Conservation (phyloP, 2,113 vertebrate species). For the Perca fluviatilis region DNA sequence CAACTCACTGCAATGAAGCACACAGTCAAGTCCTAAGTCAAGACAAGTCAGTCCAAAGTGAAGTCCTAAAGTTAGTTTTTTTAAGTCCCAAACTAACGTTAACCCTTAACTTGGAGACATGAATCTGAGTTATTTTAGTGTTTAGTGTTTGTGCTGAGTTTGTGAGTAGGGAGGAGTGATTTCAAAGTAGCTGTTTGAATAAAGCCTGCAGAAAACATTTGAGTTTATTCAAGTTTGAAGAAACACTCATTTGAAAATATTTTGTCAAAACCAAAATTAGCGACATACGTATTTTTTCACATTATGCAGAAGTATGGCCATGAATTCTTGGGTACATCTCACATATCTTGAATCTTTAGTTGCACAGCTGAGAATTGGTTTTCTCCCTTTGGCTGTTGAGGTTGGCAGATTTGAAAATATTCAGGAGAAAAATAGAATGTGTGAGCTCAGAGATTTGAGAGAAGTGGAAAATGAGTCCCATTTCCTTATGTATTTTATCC, state of each 20-base stretch:
- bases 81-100: too few relatives aligned
- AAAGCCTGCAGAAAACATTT: background rate
- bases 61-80: too few relatives aligned
- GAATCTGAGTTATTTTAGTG: too few relatives aligned
- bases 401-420: background rate
- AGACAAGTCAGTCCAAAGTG: too few relatives aligned
- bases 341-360: background rate
- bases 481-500: background rate
- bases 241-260: background rate
- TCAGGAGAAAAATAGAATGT: background rate
- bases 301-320: too few relatives aligned
- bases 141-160: too few relatives aligned
- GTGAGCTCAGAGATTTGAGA: background rate
- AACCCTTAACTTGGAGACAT: too few relatives aligned
- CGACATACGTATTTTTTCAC: too few relatives aligned
- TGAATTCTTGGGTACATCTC: background rate
- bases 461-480: background rate
- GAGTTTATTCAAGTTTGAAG: background rate
- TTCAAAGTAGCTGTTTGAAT: too few relatives aligned
- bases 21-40: too few relatives aligned
- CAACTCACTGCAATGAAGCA: too few relatives aligned
- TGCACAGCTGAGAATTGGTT: background rate
- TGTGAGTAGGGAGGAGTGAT: too few relatives aligned
- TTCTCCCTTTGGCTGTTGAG: background rate
- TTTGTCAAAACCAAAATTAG: background rate